Conservation (phyloP, 1,140 invertebrate genomes). For the Dendroctonus ponderosae region DNA sequence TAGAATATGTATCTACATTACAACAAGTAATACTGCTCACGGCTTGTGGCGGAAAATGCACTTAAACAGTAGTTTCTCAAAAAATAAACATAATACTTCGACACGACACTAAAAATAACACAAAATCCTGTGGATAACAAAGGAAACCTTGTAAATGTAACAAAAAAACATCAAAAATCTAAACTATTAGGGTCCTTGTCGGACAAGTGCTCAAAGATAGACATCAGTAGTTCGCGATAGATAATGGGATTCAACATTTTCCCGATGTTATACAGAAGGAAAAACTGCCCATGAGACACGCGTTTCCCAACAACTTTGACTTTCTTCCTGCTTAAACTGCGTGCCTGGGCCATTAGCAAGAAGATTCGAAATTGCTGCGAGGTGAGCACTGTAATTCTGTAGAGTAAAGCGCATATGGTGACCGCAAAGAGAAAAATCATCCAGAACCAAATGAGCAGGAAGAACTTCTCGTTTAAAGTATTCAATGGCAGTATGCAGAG, state of each 20-base stretch:
- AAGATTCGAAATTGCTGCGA: conserved; percentile 54
- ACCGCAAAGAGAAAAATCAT: conserved; percentile 66
- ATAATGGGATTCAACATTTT: conserved; percentile 66
- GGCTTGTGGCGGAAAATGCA: no score
- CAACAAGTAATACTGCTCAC: no score
- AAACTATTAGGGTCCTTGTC: not conserved
- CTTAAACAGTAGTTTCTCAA: no score
- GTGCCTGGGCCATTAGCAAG: conserved; percentile 57
- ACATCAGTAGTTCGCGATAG: conserved; percentile 55
- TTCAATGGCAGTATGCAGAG: conserved; percentile 75
- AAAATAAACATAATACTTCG: no score
- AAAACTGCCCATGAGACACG: conserved; percentile 67
- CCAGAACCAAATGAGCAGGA: conserved; percentile 80
- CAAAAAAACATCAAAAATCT: not conserved
- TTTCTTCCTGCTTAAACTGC: conserved; percentile 53
- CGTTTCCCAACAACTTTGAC: conserved; percentile 56
- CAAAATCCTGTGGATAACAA: no score
- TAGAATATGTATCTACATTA: no score
- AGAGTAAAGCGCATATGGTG: conserved; percentile 64
- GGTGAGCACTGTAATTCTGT: conserved; percentile 55
- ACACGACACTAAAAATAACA: no score
- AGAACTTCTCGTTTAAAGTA: conserved; percentile 79
- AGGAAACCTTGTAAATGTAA: no score
- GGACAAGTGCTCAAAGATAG: conserved; percentile 6
- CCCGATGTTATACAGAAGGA: conserved; percentile 64